Evolutionary conservation across 1,140 invertebrate species (phyloP), one percentile per base, ranked within the genome.

Genomic region (Olivierus martensii): DNA sequence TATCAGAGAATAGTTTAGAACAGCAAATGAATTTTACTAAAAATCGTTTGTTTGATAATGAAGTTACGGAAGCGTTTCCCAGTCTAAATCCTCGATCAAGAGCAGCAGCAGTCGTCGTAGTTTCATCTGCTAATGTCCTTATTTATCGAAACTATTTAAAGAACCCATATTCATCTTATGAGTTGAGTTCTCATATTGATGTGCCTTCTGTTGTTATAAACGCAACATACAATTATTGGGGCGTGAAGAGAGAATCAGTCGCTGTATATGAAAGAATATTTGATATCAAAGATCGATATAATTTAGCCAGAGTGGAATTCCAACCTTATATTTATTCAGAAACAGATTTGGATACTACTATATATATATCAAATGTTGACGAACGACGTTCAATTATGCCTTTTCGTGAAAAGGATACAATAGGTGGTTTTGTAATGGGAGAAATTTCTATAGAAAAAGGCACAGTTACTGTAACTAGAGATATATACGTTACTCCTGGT

Each of bases 131-230:
- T 43, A 98, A 98, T 67, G 80, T 95, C 0, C 73, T 83, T 42
- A 76, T 99, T 3, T 89, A 78, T 61, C 74, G 93, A 53, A 99
- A 99, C 67, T 87, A 91, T 53, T 78, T 99, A 42, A 78, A 89
- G 51, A 99, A 99, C 73, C 81, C 80, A 1, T 79, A 84, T 46
- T 90, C 89, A 14, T 78, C 76, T 50, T 98, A 87, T 66, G 94
- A 99, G 73, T 83, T 99, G 45, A 91, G 89, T 1, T 93, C 89
- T 2, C 93, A 98, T 64, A 72, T 97, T 2, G 81, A 86, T 61
- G 91, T 96, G 66, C 93, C 95, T 63, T 92, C 88, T 59, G 83
- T 87, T 69, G 73, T 79, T n/a, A 84, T 99, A 9, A 88, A 96
- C 66, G 93, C 88, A 56, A 87, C 87, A 4, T 85, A 78, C 61